phyloP scores from a whole-genome alignment of 1,140 invertebrate species.

The Pentalonia nigronervosa region DNA sequence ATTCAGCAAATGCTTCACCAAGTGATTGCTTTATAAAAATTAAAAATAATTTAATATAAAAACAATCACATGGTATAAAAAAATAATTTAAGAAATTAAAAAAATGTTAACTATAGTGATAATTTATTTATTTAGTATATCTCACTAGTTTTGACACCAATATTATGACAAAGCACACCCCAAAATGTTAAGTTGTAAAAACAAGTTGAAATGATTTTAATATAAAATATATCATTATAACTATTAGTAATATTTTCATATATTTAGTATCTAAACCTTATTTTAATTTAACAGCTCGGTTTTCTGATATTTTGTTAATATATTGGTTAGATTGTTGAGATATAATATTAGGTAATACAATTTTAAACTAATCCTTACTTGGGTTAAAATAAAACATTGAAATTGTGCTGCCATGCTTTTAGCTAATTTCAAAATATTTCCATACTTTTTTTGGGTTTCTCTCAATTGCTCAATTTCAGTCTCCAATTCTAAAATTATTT shows the following conservation, averaged over 20 bases:
- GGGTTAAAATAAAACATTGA: conserved; percentile 86
- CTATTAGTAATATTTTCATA: no score
- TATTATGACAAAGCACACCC: background rate
- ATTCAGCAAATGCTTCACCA: conserved; percentile 91
- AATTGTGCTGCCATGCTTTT: conserved; percentile 86
- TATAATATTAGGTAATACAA: background rate
- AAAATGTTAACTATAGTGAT: background rate
- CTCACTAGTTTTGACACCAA: background rate
- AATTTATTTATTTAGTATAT: no score
- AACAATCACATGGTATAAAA: background rate
- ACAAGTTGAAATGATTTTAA: no score
- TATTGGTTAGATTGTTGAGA: no score
- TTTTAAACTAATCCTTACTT: conserved; percentile 65
- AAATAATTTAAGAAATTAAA: background rate
- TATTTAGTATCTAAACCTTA: no score
- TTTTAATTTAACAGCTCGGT: no score
- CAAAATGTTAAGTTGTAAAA: background rate
- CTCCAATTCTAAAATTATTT: conserved; percentile 78
- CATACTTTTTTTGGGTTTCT: conserved; percentile 94
- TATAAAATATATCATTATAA: no score
- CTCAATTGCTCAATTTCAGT: conserved; percentile 88
- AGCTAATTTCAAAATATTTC: conserved; percentile 85
- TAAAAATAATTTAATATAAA: background rate
- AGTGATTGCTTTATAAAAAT: conserved; percentile 71
- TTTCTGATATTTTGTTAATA: no score